Evolutionary conservation across 2,888 invertebrate species (phyloP).

Genomic region (Suillia variegata): DNA sequence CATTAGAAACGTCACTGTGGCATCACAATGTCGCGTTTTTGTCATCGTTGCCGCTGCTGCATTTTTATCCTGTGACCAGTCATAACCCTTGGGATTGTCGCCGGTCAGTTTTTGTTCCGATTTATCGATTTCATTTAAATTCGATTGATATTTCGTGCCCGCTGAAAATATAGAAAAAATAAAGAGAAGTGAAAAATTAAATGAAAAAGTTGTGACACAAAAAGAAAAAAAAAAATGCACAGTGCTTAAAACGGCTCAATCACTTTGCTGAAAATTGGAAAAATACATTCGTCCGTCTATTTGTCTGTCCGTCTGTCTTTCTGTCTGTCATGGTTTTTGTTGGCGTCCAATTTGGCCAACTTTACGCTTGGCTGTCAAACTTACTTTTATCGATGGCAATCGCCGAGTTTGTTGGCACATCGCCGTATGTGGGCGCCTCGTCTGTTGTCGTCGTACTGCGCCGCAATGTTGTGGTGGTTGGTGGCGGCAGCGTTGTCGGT

Average conservation of each 20-base stretch:
- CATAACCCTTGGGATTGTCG: constrained; percentile 55
- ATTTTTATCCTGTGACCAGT: constrained; percentile 55
- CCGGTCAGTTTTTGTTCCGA: constrained; percentile 74
- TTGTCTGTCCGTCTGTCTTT: too few relatives aligned
- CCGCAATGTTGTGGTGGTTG: constrained; percentile 66
- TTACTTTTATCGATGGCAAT: constrained; percentile 67
- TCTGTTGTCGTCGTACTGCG: constrained; percentile 46
- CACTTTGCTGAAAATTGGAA: too few relatives aligned
- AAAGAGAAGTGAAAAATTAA: constrained; percentile 30
- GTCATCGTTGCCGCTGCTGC: constrained; percentile 25
- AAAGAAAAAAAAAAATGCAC: too few relatives aligned
- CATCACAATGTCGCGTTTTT: not conserved
- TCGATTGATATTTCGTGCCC: constrained; percentile 77
- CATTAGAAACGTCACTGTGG: not conserved
- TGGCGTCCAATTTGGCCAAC: too few relatives aligned
- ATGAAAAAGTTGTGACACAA: too few relatives aligned
- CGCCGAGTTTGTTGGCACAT: constrained; percentile 69
- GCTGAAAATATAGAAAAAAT: constrained; percentile 47
- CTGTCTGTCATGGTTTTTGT: too few relatives aligned
- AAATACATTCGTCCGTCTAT: too few relatives aligned
- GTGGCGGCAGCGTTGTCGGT: constrained; percentile 80
- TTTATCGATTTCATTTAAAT: constrained; percentile 79
- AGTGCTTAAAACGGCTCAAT: too few relatives aligned
- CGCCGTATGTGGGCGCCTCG: constrained; percentile 65
- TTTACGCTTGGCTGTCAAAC: constrained; percentile 26